Evolutionary conservation across 2,797 vertebrate species (phyloP).

Genomic region (Florisuga fusca): DNA sequence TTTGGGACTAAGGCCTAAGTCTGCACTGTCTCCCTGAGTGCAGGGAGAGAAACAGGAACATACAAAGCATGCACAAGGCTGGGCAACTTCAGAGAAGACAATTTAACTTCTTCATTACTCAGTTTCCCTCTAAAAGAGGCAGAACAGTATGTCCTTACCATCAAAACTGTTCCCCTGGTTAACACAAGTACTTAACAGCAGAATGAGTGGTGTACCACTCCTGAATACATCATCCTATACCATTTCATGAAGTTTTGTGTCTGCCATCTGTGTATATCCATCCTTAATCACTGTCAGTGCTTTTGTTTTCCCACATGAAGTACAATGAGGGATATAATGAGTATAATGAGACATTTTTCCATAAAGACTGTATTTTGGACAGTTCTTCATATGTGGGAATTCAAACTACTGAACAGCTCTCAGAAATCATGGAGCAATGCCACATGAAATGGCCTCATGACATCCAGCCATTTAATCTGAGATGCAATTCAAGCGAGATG

Average conservation of each 20-base stretch:
- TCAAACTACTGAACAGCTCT: not conserved
- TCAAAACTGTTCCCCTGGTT: not conserved
- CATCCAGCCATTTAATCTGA: not conserved
- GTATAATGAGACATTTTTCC: not conserved
- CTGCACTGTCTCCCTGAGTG: too few species aligned
- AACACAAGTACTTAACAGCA: not conserved
- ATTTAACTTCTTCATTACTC: not conserved
- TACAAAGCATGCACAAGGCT: not conserved
- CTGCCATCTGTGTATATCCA: not conserved
- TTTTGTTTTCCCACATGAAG: not conserved
- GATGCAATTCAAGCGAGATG: not conserved
- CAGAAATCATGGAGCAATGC: not conserved
- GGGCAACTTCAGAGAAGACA: not conserved
- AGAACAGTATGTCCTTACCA: not conserved
- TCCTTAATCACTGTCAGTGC: not conserved
- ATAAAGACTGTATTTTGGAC: not conserved
- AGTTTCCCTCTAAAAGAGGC: not conserved
- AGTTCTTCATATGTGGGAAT: not conserved
- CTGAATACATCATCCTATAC: not conserved
- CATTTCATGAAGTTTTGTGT: not conserved
- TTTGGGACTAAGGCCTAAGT: not conserved
- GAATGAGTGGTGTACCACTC: not conserved
- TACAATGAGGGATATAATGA: not conserved
- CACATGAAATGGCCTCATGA: not conserved
- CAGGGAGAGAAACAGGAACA: not conserved